Evolutionary conservation across 2,113 vertebrate genomes (phyloP), one percentile per base, ranked within the genome.

Genomic region (Columba janthina): DNA sequence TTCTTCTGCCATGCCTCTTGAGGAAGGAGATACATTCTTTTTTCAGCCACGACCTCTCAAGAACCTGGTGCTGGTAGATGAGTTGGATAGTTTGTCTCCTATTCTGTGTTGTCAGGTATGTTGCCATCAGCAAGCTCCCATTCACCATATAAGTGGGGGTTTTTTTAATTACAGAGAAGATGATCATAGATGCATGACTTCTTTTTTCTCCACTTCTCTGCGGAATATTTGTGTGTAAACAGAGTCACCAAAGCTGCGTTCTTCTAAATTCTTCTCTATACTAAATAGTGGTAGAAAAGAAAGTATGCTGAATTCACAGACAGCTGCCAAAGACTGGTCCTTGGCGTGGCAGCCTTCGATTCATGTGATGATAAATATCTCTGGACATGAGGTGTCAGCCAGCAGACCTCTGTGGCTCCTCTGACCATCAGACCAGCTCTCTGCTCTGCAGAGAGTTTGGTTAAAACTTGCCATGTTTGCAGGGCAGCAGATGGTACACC

Each of bases 21-120:
- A 99, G 89, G 99, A 99, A 85, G 99, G 99, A 80, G 99, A 99
- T 88, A 99, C 99, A 0, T 99, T 99, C 97, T 99, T 99, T 94
- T 99, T 99, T 94, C 99, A 99, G 95, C 99, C 99, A 11, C 98
- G 99, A 22, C 98, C 99, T 13, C 98, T 99, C 44, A 99, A 99
- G 97, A 99, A 99, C 97, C 97, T 99, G 60, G 99, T 99, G 58
- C 92, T 99, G 92, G 99, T 99, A 42, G 99, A 99, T 50, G 99
- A 99, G 67, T 97, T 99, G 97, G 99, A 99, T 96, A 99, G 99
- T 97, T 97, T 99, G 20, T 99, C 99, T 44, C 99, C 99, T 36
- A 99, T 99, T 97, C 98, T 99, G 96, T 98, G 98, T 90, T 99
- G 99, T 92, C 99, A 99, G 99, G 99, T 99, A 51, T 0, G 83